Evolutionary conservation across 2,113 vertebrate genomes (phyloP).

Genomic region (Thomomys bottae): DNA sequence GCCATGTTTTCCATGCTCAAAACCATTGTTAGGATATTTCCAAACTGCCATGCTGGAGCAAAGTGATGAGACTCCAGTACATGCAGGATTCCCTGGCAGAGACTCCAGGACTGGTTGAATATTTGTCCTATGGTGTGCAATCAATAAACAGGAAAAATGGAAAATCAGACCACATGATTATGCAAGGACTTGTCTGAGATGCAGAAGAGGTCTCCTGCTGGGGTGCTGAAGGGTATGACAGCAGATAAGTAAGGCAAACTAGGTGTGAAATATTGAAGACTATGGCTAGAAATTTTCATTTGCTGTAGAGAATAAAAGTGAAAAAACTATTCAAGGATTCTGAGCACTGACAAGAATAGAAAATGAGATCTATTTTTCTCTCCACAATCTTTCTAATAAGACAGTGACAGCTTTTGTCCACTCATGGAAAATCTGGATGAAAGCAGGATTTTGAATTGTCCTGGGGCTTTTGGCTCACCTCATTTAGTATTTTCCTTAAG

Average conservation of each 20-base stretch:
- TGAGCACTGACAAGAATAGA: conserved; percentile 47
- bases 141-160: not conserved
- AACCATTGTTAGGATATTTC: not conserved
- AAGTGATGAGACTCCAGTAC: not conserved
- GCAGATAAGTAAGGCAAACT: not conserved
- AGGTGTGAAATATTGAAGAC: not conserved
- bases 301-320: conserved; percentile 8
- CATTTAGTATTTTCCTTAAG: conserved; percentile 24
- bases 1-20: conserved; percentile 9
- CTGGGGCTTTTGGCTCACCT: not conserved
- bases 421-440: not conserved
- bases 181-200: not conserved
- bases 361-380: conserved; percentile 61
- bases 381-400: conserved; percentile 34
- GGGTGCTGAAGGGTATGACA: not conserved
- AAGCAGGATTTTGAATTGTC: conserved; percentile 48
- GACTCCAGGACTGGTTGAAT: not conserved
- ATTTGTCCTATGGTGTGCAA: not conserved
- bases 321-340: conserved; percentile 31
- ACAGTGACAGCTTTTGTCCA: conserved; percentile 39
- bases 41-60: not conserved
- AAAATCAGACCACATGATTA: not conserved
- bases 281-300: not conserved
- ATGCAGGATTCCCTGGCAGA: not conserved
- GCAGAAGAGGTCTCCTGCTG: not conserved